phyloP scores from a whole-genome alignment of 2,888 invertebrate genomes.

The Uloborus plumipes region DNA sequence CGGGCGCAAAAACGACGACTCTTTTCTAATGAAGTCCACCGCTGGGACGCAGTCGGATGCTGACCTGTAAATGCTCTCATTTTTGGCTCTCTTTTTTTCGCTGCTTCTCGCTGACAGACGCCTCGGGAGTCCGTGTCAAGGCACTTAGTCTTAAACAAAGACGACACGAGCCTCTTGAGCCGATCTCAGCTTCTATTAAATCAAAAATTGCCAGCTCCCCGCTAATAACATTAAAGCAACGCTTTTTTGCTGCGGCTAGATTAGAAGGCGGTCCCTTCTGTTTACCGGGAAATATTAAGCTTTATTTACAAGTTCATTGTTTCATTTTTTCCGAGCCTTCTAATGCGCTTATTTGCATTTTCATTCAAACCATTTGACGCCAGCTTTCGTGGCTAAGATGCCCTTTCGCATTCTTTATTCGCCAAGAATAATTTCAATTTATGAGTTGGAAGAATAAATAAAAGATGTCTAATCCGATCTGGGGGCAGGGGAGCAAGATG shows the following conservation, averaged over 20 bases:
- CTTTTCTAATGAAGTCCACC: slow-evolving; percentile 57
- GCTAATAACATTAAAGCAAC: slow-evolving; percentile 64
- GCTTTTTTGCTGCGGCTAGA: slow-evolving; percentile 36
- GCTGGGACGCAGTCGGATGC: slow-evolving; percentile 41
- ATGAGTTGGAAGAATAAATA: slow-evolving; percentile 52
- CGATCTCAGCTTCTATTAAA: slow-evolving; percentile 60
- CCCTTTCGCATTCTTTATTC: slow-evolving; percentile 22
- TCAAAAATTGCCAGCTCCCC: slow-evolving; percentile 59
- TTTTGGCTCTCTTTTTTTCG: slow-evolving; percentile 51
- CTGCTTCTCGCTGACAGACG: slow-evolving; percentile 62
- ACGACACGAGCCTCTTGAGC: slow-evolving; percentile 53
- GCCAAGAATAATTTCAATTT: slow-evolving; percentile 26
- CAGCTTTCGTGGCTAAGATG: slow-evolving; percentile 37
- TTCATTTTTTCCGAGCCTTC: slow-evolving; percentile 41
- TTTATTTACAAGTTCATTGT: slow-evolving; percentile 59
- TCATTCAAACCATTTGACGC: slow-evolving; percentile 62
- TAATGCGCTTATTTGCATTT: slow-evolving; percentile 63
- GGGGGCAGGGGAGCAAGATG: slow-evolving; percentile 32
- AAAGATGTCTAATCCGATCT: slow-evolving; percentile 52
- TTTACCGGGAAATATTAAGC: slow-evolving; percentile 62
- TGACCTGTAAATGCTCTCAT: slow-evolving; percentile 64
- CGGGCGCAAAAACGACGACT: slow-evolving; percentile 48
- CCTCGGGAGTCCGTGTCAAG: slow-evolving; percentile 56
- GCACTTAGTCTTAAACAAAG: slow-evolving; percentile 62
- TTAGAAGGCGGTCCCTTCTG: slow-evolving; percentile 50